Conservation (phyloP, 2,113 vertebrate species). For the Takifugu bimaculatus region DNA sequence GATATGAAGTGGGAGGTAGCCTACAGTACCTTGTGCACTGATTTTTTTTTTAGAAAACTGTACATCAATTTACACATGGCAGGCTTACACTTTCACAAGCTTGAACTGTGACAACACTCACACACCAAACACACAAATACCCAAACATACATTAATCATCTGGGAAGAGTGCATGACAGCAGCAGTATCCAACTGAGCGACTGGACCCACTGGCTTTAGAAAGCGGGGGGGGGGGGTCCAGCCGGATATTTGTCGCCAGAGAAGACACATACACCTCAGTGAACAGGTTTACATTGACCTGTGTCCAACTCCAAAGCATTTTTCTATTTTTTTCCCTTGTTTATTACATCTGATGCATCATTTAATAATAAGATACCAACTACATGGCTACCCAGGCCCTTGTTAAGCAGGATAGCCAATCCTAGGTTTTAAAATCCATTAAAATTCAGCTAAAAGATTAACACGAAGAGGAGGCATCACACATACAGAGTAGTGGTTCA, state of each 20-base stretch:
- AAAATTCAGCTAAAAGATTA: slow-evolving; percentile 35
- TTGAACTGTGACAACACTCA: slow-evolving; percentile 41
- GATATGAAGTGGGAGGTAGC: slow-evolving; percentile 63
- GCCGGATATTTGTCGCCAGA: slow-evolving; percentile 5
- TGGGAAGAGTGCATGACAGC: slow-evolving; percentile 38
- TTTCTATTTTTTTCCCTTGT: neutral
- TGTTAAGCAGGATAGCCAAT: slow-evolving; percentile 12
- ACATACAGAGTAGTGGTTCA: neutral
- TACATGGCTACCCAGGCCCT: slow-evolving; percentile 15
- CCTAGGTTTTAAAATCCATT: slow-evolving; percentile 49
- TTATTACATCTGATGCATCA: neutral
- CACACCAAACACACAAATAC: slow-evolving; percentile 37
- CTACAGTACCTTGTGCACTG: slow-evolving; percentile 67
- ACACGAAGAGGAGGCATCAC: neutral
- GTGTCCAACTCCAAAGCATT: slow-evolving; percentile 4
- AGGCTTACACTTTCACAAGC: slow-evolving; percentile 47
- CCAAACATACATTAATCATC: slow-evolving; percentile 35
- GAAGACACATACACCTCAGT: too few relatives aligned
- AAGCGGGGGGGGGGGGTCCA: slow-evolving; percentile 7
- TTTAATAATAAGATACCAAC: slow-evolving; percentile 10
- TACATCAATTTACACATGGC: slow-evolving; percentile 63
- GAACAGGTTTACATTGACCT: slow-evolving; percentile 3
- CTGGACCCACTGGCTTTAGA: slow-evolving; percentile 28
- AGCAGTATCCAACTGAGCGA: slow-evolving; percentile 38
- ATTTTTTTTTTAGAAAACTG: slow-evolving; percentile 44